Conservation (phyloP, 2,888 invertebrate species). For the Drosophila emarginata region DNA sequence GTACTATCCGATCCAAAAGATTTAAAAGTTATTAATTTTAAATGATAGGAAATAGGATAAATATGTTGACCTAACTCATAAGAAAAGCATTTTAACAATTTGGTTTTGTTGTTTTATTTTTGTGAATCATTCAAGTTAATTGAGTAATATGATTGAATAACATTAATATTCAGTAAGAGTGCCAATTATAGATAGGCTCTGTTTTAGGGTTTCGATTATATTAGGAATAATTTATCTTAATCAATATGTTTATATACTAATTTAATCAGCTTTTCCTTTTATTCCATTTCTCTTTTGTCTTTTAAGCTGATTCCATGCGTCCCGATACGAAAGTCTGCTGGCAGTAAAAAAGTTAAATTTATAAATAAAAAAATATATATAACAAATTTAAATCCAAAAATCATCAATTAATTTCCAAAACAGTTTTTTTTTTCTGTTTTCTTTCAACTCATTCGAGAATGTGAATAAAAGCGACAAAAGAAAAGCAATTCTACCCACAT, state of each 20-base stretch:
- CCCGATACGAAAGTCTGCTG: conserved; percentile 51
- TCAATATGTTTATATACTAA: neutral
- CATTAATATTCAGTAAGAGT: too few relatives aligned
- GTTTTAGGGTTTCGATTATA: too few relatives aligned
- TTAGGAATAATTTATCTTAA: too few relatives aligned
- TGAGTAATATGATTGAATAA: too few relatives aligned
- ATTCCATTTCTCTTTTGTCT: conserved; percentile 10
- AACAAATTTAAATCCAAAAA: conserved; percentile 8
- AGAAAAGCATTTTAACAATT: too few relatives aligned
- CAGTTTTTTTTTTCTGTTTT: conserved; percentile 4
- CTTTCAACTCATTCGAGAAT: conserved; percentile 18
- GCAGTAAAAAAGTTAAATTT: conserved; percentile 53
- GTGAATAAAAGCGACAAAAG: conserved; percentile 22
- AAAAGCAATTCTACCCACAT: conserved; percentile 43
- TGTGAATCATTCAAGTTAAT: too few relatives aligned
- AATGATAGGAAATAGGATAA: too few relatives aligned
- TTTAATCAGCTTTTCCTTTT: neutral
- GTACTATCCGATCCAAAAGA: too few relatives aligned
- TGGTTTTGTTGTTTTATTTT: too few relatives aligned
- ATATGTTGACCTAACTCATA: too few relatives aligned
- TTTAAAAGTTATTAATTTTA: too few relatives aligned
- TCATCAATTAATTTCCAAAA: conserved; percentile 29
- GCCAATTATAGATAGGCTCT: too few relatives aligned
- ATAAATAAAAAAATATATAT: conserved; percentile 16
- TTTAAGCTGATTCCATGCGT: conserved; percentile 52